phyloP scores from a whole-genome alignment of 2,797 vertebrate species.

The Emydoidea blandingii region DNA sequence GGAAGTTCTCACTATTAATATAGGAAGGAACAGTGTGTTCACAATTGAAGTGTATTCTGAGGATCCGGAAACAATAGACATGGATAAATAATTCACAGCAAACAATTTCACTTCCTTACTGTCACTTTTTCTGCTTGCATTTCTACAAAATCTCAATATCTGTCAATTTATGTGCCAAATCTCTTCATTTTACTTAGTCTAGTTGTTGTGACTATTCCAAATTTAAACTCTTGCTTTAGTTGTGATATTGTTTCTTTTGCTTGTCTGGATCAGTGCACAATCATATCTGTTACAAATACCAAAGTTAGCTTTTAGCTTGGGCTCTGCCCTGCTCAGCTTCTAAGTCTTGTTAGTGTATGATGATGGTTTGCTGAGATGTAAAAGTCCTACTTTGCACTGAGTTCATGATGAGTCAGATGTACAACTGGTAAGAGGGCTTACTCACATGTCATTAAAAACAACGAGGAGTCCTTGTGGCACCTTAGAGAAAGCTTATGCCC shows the following conservation, averaged over 20 bases:
- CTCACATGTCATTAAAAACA: background rate
- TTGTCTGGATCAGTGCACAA: background rate
- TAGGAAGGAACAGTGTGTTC: background rate
- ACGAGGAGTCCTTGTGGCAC: no score
- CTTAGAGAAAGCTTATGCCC: no score
- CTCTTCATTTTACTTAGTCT: background rate
- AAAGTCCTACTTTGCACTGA: background rate
- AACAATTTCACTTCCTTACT: background rate
- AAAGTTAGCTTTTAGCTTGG: background rate
- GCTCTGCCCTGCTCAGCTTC: background rate
- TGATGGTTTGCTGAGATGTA: background rate
- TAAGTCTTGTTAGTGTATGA: background rate
- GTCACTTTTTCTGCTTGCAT: background rate
- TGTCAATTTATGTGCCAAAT: background rate
- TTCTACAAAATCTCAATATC: background rate
- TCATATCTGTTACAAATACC: background rate
- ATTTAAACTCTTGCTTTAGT: background rate
- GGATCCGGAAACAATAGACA: background rate
- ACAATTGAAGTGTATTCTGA: background rate
- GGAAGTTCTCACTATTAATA: background rate
- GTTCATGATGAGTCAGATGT: background rate
- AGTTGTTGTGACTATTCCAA: background rate
- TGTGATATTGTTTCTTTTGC: background rate
- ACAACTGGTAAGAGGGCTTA: background rate
- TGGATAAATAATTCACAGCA: background rate